Base-by-base conservation (phyloP, 1,140 invertebrate species). In the Acromyrmex heyeri region DNA sequence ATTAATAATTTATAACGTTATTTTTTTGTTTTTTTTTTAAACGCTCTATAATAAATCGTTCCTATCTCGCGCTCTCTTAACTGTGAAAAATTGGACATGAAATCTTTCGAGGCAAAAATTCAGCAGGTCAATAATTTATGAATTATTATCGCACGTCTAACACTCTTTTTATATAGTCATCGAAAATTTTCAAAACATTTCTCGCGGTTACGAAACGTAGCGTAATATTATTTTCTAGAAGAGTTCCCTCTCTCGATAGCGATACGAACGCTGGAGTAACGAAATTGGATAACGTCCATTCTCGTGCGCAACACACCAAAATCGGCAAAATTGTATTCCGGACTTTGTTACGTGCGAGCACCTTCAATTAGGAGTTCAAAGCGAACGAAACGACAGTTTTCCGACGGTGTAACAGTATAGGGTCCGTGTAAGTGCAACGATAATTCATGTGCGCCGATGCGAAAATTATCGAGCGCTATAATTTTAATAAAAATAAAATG, bases 151-250 rank as follows among this genome's bases (percentile, higher is more conserved):
- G 57, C 57, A 6, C 21, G n/a, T 8, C n/a, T n/a, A 48, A 24
- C 50, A 69, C 18, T 69, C 76, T 24, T 24, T 75, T 83, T 59
- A 38, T 38, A 7, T 38, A 62, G 44, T n/a, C 77, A 18, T 70
- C 50, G 34, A 48, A 70, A 72, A 82, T 59, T 62, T 34, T n/a
- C 38, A 72, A 75, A 61, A 62, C 55, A 61, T 83, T 62, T 83
- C 79, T 83, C 69, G 69, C 55, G 67, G 69, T 75, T 83, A 50
- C 69, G 24, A 62, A 82, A 83, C 69, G 55, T 50, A 53, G 79
- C 24, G 38, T 83, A 83, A 83, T 83, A 83, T 73, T 75, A 83
- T 83, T 83, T 83, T 83, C 79, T 83, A 83, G 55, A 61, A 83
- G 79, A 83, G 55, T 75, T 83, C 38, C 69, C 69, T 73, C 79